phyloP scores from a whole-genome alignment of 2,797 vertebrate genomes.

The Macropodus opercularis region DNA sequence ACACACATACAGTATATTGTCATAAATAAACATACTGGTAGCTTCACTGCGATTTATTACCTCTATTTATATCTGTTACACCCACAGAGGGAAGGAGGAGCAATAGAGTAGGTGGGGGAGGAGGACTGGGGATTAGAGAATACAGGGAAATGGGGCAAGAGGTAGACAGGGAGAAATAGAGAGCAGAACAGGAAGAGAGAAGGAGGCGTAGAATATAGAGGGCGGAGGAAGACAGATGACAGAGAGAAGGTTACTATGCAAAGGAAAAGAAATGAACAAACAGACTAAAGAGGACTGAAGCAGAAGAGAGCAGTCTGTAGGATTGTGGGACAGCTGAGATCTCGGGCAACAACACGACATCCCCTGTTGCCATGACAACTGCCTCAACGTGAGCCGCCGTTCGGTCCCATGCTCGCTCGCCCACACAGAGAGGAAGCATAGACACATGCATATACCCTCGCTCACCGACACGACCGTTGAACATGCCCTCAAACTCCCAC shows the following conservation, averaged over 20 bases:
- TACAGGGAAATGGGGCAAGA: slow-evolving; percentile 44
- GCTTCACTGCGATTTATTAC: slow-evolving; percentile 53
- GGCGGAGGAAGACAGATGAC: background rate
- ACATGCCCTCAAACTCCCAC: slow-evolving; percentile 67
- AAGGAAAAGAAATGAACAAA: slow-evolving; percentile 19
- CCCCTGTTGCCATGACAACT: slow-evolving; percentile 81
- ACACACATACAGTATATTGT: slow-evolving; percentile 14
- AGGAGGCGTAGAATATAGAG: background rate
- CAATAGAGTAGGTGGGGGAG: slow-evolving; percentile 18
- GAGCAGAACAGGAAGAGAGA: background rate
- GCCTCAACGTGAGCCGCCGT: slow-evolving; percentile 63
- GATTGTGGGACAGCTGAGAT: slow-evolving; percentile 69
- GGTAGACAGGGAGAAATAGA: background rate
- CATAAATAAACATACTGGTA: slow-evolving; percentile 46
- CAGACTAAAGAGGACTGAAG: slow-evolving; percentile 11
- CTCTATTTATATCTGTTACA: slow-evolving; percentile 66
- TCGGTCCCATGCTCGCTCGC: slow-evolving; percentile 65
- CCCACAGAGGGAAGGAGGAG: slow-evolving; percentile 24
- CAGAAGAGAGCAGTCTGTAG: slow-evolving; percentile 35
- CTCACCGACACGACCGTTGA: slow-evolving; percentile 54
- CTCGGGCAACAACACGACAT: slow-evolving; percentile 62
- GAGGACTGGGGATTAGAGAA: slow-evolving; percentile 27
- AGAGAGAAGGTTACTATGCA: slow-evolving; percentile 1
- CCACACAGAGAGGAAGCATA: slow-evolving; percentile 48
- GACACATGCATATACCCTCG: slow-evolving; percentile 19